Base-by-base conservation (phyloP, 2,113 vertebrate species). In the Prochilodus magdalenae region DNA sequence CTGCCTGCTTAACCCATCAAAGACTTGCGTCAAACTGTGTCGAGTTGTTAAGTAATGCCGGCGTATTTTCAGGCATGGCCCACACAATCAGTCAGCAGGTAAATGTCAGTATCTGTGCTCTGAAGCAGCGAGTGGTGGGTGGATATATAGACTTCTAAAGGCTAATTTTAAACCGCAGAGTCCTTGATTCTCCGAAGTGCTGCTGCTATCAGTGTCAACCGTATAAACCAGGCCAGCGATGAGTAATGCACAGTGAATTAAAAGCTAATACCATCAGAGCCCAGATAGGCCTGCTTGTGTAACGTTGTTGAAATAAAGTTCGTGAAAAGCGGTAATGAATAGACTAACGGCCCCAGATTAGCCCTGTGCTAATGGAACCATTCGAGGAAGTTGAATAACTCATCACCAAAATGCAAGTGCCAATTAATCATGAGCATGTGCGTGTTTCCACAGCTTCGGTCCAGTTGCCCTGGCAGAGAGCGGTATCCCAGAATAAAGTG, bases 401-500 rank as follows among this genome's bases (percentile, higher is more conserved):
- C 55, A 72, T 29, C 77, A n/a, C 55, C 40, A 73, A 51, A 26
- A 29, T 24, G 24, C 22, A 72, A 22, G 26, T 73, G 18, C 36
- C 55, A 51, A 79, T 76, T 0, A 33, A 71, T 63, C 36, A 27
- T 66, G 66, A 76, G 57, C 77, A 22, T 53, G 44, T 87, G 36
- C 59, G 33, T 81, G 60, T 88, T 76, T 83, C 55, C 40, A 24
- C 73, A 86, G 84, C 82, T 69, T 88, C 82, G 5, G 84, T 88
- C 13, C 85, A 85, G 81, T 27, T 94, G 90, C 96, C 96, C 0
- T 97, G 96, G 96, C 95, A 97, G 86, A 93, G 96, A 90, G 96
- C 95, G 73, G 93, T 96, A 86, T 96, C 96, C 75, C 95, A 94
- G 85, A 97, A 96, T 91, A 97, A 95, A 93, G 96, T 96, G 77